Percentiles rank a stretch among this genome's conserved stretches.
Conservation (phyloP, 2,113 vertebrate species). For the Coptodon bakossiorum region DNA sequence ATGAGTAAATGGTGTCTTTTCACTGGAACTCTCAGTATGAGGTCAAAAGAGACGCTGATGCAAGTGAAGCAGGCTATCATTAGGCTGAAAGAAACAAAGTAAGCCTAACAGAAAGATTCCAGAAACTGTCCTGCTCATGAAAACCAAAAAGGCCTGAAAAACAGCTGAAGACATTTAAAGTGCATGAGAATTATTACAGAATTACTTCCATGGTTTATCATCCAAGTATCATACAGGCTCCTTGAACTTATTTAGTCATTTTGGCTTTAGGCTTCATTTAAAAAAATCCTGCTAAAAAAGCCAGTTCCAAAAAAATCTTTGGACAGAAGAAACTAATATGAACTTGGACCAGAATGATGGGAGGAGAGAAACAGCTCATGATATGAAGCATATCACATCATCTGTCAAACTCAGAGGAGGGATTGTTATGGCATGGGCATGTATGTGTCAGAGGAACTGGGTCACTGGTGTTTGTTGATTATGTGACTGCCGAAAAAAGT, state of each 20-base stretch:
- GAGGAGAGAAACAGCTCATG: background rate
- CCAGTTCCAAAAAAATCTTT: background rate
- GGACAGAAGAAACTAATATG: background rate
- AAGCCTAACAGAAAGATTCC: background rate
- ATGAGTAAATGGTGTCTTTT: background rate
- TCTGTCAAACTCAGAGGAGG: background rate
- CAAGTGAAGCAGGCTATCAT: background rate
- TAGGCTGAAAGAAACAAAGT: background rate
- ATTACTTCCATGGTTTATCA: background rate
- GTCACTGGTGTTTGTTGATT: background rate
- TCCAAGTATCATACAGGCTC: background rate
- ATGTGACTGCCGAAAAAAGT: background rate
- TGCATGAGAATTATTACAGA: background rate
- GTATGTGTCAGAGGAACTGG: background rate
- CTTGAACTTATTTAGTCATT: background rate
- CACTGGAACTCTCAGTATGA: background rate
- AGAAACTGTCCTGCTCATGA: background rate
- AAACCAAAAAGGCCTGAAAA: background rate
- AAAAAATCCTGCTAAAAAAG: background rate
- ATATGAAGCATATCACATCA: background rate
- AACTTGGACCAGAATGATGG: background rate
- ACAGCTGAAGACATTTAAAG: background rate
- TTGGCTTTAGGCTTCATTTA: background rate
- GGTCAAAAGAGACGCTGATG: background rate
- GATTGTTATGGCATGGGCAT: background rate